Base-by-base conservation (phyloP, 2,797 vertebrate species). In the Acridotheres tristis region DNA sequence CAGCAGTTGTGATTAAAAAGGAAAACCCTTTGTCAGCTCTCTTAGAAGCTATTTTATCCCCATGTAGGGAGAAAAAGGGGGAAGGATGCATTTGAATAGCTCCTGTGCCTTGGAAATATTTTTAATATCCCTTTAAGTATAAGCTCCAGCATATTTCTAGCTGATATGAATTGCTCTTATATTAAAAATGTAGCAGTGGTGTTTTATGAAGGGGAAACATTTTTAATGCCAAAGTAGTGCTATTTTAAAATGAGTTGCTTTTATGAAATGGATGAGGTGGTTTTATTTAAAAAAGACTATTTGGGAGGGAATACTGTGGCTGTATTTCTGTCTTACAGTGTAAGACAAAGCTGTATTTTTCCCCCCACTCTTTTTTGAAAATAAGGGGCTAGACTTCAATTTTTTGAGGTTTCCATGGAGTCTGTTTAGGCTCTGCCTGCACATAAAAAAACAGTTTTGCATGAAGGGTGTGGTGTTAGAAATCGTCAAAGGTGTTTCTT, bases 121-220 rank as follows among this genome's bases (percentile, higher is more conserved):
- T 85, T 87, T 57, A 95, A 91, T 85, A 76, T 82, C 63, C 74
- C 53, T 91, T 92, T 87, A 93, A 91, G 67, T 91, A 59, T 16
- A 87, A 96, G 48, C 43, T 83, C 36, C 47, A 65, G 42, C 38
- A 7, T 85, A 73, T 89, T 93, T 91, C 84, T 69, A 30, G 71
- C 36, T 53, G 53, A 48, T 45, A 19, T 69, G 80, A 85, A 69
- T 71, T 54, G 84, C 77, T 89, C 57, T 89, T 92, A 36, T 73
- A 93, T 89, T 93, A 89, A 94, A 95, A 89, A 74, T 67, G 67
- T 67, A 89, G 77, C 58, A 22, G 57, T n/a, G 71, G 57, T 87
- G 88, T 69, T 96, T 95, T 92, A 89, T 89, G 94, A 87, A 79
- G 88, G 72, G 77, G 84, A 94, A 95, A 90, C 38, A 43, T 85